Evolutionary conservation across 2,888 invertebrate genomes (phyloP), one percentile per base, ranked within the genome.

Genomic region (Herminia tarsipennalis): DNA sequence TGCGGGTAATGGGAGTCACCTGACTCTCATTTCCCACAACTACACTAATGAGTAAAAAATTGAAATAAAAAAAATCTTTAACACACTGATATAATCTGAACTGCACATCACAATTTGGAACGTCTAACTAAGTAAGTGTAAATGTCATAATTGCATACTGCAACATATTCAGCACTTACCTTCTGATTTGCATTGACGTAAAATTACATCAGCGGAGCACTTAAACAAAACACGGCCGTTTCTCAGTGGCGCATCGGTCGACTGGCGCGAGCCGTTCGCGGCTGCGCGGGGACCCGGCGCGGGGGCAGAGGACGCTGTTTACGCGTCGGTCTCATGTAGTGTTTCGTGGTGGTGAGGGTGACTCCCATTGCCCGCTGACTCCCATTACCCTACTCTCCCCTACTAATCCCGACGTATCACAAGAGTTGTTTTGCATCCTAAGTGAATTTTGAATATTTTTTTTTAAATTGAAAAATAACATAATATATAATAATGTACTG

Each of bases 331-430:
- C 42, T 5, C 51, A 35, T 41, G 46, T 65, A 34, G 5, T 56
- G 50, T 56, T 61, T 62, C 30, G 58, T 53, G 35, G 47, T 10
- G 12, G 43, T 45, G 45, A 10, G 44, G 48, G 54, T 57, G 54
- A 52, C 40, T 52, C 44, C 45, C 49, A 59, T 56, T 55, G 22
- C 53, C 53, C 59, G 47, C 63, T 63, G 67, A 65, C 58, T 60
- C 63, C 61, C 58, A 66, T 68, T 65, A 57, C 65, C 56, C 65
- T 50, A 34, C 40, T 55, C 41, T 63, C n/a, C n/a, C n/a, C n/a
- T n/a, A n/a, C n/a, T n/a, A n/a, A n/a, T n/a, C n/a, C n/a, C n/a
- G n/a, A n/a, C n/a, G n/a, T n/a, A n/a, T n/a, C n/a, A n/a, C n/a
- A n/a, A n/a, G n/a, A n/a, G n/a, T n/a, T n/a, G n/a, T n/a, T n/a